Base-by-base conservation (phyloP, 2,113 vertebrate genomes). In the Brachyhypopomus occidentalis region DNA sequence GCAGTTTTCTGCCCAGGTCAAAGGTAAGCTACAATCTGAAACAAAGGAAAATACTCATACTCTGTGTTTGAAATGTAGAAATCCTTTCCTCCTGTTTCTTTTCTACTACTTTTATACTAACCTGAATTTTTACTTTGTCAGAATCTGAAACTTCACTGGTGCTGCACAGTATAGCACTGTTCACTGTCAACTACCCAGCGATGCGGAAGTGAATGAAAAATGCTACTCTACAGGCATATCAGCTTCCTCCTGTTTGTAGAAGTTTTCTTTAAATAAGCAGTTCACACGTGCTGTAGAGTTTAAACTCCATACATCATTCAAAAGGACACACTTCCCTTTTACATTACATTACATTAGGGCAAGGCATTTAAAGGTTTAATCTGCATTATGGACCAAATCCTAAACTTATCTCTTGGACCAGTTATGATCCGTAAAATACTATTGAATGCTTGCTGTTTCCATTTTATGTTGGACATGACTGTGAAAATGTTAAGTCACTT, bases 101-200 rank as follows among this genome's bases (percentile, higher is more conserved):
- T 52, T 52, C 45, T 11, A 52, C 14, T 52, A 0, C 8, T 52
- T 52, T 52, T 3, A 41, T 41, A 41, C 22, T 67, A 45, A 36
- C 12, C 8, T 22, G 34, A 4, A 55, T 64, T 77, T 2, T 64
- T 80, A 12, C 45, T 22, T 74, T 22, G 2, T 38, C 91, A 95
- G 95, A 90, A 1, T 87, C 92, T 0, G 95, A 96, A 84, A 84
- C 86, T 1, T 95, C 95, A 0, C 91, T 95, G 6, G 82, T 96
- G 87, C 90, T 94, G 0, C 92, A 96, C 88, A 93, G 89, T 72
- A 91, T 94, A 92, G 91, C 94, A 71, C 88, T 96, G 81, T 90
- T 96, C 22, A 93, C 94, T 22, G 85, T 88, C 85, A 95, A 93
- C 91, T 92, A 89, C 78, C 0, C 80, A 14, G 30, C 0, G 41